Base-by-base conservation (phyloP, 2,888 invertebrate species). In the Lymantria monacha region DNA sequence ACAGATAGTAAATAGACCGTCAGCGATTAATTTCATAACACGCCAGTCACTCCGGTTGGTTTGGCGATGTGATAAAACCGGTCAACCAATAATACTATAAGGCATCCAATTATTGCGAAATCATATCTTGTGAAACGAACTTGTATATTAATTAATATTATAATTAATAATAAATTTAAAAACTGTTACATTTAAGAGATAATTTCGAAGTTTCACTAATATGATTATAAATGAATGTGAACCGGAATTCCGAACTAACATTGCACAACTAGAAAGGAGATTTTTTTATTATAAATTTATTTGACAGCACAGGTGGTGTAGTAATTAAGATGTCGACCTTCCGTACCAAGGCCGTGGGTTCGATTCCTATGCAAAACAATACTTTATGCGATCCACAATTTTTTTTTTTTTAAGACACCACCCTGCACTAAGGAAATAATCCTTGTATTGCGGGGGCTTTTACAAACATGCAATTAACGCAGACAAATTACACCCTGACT, bases 101-200 rank as follows among this genome's bases (percentile, higher is more conserved):
- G 69, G 69, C 69, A 66, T 71, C 69, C 69, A 63, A 59, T 67
- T 63, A 70, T 83, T 84, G 81, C 79, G 68, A 76, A 66, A 67
- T 53, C 73, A 78, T 60, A 51, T 59, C 63, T 81, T 77, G 74
- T 76, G 79, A 79, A 80, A 83, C 74, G 55, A 63, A 49, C 41
- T 30, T 14, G 42, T 22, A 22, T 42, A 3, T 42, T 38, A 38
- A 38, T 38, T 10, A 38, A 12, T 38, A 38, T 38, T 12, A 38
- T 38, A 38, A 38, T 38, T 38, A 38, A 1, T 38, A 38, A 38
- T 38, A 38, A 12, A 38, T n/a, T n/a, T 38, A 38, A 1, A n/a
- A 12, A 38, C n/a, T 38, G 38, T n/a, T 12, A 38, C 12, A 41
- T 22, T n/a, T 11, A 42, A 42, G 1, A 42, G 9, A 9, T 42